Evolutionary conservation across 2,888 invertebrate species (phyloP), one percentile per base, ranked within the genome.

Genomic region (Nycteola revayana): DNA sequence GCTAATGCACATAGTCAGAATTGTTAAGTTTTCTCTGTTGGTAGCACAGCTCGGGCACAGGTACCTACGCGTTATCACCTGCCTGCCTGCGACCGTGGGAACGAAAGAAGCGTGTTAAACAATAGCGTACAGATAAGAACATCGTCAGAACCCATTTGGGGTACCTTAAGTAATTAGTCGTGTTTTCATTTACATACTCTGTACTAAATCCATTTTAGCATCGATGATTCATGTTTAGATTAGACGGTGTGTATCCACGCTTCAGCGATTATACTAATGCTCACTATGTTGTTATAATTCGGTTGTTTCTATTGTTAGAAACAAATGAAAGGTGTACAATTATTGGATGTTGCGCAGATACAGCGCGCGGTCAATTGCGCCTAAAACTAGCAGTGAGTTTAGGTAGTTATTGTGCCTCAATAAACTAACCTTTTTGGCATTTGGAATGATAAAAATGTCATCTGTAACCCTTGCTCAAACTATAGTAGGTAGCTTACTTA

Each of bases 61-160:
- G 75, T 55, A 48, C 39, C 4, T 21, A 21, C 56, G 67, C 70
- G 72, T 85, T 87, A 87, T 87, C 88, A 83, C 75, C 55, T 45
- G 61, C 40, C 46, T 66, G 68, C 60, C 69, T 55, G 46, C 75
- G 75, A 80, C 75, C 88, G 88, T 87, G 87, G 88, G 87, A 88
- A 86, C 79, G 70, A 86, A 83, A 80, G 78, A 81, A 76, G 72
- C 79, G 75, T 75, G 83, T 88, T 84, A 85, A 87, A 87, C 87
- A 87, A 87, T 88, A 75, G 82, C 71, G 57, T 32, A 42, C 58
- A 87, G 88, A 87, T 87, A 87, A 87, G 76, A 77, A 52, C 74
- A 66, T 68, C 73, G 77, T 69, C 81, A 77, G 80, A 75, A 76
- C 75, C 75, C 80, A 77, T 83, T 86, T 77, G 73, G 81, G 78